phyloP scores from a whole-genome alignment of 2,888 invertebrate species.

The Tricholauxania praeusta region DNA sequence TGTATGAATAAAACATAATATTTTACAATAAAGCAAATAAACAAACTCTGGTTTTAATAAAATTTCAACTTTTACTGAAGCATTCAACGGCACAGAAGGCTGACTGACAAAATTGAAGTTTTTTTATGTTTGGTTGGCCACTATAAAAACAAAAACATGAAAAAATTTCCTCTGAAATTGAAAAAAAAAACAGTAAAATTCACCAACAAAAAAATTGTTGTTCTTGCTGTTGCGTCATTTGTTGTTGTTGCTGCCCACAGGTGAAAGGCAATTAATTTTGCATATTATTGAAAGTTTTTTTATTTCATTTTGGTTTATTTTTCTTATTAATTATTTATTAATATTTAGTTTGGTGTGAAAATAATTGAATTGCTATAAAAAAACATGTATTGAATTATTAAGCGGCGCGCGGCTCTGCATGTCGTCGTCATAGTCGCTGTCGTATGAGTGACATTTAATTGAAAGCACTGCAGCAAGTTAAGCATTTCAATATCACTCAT shows the following conservation, averaged over 20 bases:
- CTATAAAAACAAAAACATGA: not conserved
- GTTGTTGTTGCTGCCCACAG: slow-evolving; percentile 10
- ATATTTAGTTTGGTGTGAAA: not conserved
- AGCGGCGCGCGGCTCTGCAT: not conserved
- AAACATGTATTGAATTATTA: not conserved
- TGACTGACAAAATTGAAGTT: too few species aligned
- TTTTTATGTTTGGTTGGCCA: not conserved
- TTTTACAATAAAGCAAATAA: not conserved
- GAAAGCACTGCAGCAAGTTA: too few species aligned
- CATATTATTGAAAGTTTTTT: slow-evolving; percentile 6
- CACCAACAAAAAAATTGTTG: not conserved
- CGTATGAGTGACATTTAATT: slow-evolving; percentile 18
- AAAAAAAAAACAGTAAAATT: not conserved
- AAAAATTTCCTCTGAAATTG: not conserved
- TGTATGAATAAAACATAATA: slow-evolving; percentile 11
- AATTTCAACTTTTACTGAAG: too few species aligned
- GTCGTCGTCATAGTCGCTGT: not conserved
- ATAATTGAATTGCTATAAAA: slow-evolving; percentile 3
- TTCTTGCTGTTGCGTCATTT: slow-evolving; percentile 8
- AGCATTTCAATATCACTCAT: too few species aligned
- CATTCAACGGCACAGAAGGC: too few species aligned
- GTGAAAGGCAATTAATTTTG: slow-evolving; percentile 20
- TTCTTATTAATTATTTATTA: slow-evolving; percentile 15
- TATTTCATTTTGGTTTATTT: not conserved
- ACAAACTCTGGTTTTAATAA: not conserved